phyloP scores from a whole-genome alignment of 2,888 invertebrate genomes.

The Andrena minutula region DNA sequence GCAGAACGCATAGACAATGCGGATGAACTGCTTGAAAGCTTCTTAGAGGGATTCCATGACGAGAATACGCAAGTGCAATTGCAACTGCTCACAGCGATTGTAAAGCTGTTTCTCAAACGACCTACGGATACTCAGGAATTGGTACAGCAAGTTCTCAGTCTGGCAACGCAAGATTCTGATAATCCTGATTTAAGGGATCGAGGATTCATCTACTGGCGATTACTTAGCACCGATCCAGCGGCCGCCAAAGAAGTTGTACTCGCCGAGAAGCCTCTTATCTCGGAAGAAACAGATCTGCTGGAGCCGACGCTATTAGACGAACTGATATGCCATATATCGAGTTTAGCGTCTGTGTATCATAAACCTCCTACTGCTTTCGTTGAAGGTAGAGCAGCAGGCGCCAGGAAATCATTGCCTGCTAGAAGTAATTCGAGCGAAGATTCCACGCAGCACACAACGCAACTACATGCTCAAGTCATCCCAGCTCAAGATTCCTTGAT shows the following conservation, averaged over 20 bases:
- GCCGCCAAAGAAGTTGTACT: slow-evolving; percentile 99
- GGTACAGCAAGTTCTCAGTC: slow-evolving; percentile 97
- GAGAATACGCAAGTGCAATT: slow-evolving; percentile 98
- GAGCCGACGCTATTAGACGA: slow-evolving; percentile 99
- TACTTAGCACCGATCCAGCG: slow-evolving; percentile 99
- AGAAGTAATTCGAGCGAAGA: slow-evolving; percentile 81
- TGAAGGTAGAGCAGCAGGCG: slow-evolving; percentile 93
- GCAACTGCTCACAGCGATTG: slow-evolving; percentile 98
- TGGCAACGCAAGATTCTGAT: slow-evolving; percentile 97
- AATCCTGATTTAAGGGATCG: slow-evolving; percentile 99
- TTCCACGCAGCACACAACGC: slow-evolving; percentile 73
- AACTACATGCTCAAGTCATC: slow-evolving; percentile 86
- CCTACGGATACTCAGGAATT: slow-evolving; percentile 99
- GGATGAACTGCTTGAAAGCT: slow-evolving; percentile 98
- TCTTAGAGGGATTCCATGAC: slow-evolving; percentile 98
- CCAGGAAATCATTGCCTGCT: slow-evolving; percentile 92
- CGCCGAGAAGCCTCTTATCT: slow-evolving; percentile 99
- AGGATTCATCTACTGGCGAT: slow-evolving; percentile 99
- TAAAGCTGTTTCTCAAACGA: slow-evolving; percentile 98
- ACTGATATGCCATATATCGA: slow-evolving; percentile 99
- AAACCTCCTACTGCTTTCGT: slow-evolving; percentile 99
- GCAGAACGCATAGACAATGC: slow-evolving; percentile 99
- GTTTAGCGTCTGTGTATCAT: slow-evolving; percentile 99
- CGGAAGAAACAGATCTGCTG: slow-evolving; percentile 98
- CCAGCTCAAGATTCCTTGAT: slow-evolving; percentile 96